A percentile compares a stretch with the other conserved stretches of the same genome.
Conservation (phyloP, 2,797 vertebrate genomes). For the Carapus acus region DNA sequence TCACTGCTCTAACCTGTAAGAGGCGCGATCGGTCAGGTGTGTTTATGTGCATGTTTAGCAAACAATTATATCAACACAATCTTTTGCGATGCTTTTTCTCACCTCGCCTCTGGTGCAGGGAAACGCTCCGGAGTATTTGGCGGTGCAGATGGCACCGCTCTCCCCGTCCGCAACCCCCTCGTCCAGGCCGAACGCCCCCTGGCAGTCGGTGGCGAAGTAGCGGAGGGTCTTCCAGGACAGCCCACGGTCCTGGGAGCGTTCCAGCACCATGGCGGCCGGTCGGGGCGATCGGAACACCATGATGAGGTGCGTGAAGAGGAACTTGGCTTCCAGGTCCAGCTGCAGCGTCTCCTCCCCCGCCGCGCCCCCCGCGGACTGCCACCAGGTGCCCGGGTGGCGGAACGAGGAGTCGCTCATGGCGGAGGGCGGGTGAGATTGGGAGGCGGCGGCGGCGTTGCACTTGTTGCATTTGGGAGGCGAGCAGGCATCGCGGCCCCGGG, state of each 20-base stretch:
- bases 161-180: slow-evolving; percentile 60
- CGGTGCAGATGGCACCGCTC: slow-evolving; percentile 77
- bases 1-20: too few relatives aligned
- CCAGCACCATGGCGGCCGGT: slow-evolving; percentile 87
- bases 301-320: slow-evolving; percentile 93
- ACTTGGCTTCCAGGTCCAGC: slow-evolving; percentile 85
- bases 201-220: slow-evolving; percentile 84
- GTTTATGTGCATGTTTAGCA: too few relatives aligned
- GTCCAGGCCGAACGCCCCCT: slow-evolving; percentile 74
- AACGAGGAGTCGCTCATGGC: slow-evolving; percentile 93
- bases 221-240: slow-evolving; percentile 81
- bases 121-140: slow-evolving; percentile 85
- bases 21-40: too few relatives aligned
- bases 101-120: slow-evolving; percentile 96
- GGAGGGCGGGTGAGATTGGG: slow-evolving; percentile 76
- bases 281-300: slow-evolving; percentile 89
- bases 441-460: slow-evolving; percentile 70
- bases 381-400: slow-evolving; percentile 86
- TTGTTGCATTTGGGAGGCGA: slow-evolving; percentile 63
- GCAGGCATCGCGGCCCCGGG: slow-evolving; percentile 43
- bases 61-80: too few relatives aligned
- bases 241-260: slow-evolving; percentile 88
- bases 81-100: too few relatives aligned
- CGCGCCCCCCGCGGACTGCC: slow-evolving; percentile 82
- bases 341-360: slow-evolving; percentile 75